These are phyloP conservation scores for Teleiodes luculella DNA, from an alignment of 2,888 invertebrate species.

Conservation along the genomic window DNA sequence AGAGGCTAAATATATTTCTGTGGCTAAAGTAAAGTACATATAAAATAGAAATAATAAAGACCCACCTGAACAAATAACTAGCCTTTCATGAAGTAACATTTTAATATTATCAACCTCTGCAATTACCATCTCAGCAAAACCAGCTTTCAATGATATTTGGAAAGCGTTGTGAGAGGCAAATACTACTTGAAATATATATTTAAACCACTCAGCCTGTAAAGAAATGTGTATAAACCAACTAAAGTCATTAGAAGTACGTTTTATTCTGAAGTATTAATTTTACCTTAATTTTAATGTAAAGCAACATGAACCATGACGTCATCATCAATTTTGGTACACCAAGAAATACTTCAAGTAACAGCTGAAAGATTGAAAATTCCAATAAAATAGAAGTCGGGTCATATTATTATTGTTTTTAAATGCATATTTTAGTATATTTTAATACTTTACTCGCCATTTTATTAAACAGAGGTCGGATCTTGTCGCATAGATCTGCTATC, in stretches of 20 bases:
- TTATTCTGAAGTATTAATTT: too few species aligned
- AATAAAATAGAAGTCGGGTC: too few species aligned
- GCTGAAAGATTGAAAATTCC: background rate
- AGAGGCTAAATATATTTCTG: too few species aligned
- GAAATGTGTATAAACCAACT: background rate
- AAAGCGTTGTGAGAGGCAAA: background rate
- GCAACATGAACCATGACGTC: background rate
- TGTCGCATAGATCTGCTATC: background rate
- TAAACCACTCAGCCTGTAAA: background rate
- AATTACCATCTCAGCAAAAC: background rate
- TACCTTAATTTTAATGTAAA: background rate
- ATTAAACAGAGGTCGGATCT: background rate
- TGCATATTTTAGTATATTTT: too few species aligned
- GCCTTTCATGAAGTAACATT: background rate
- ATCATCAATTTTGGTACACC: background rate
- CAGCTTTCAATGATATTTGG: background rate
- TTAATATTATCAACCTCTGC: background rate
- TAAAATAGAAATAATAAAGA: too few species aligned
- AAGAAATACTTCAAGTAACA: background rate
- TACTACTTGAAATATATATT: background rate
- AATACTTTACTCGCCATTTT: background rate
- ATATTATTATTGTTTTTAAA: too few species aligned
- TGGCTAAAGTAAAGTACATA: too few species aligned
- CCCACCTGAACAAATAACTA: background rate
- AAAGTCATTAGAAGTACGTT: too few species aligned